Evolutionary conservation across 2,113 vertebrate genomes (phyloP), one percentile per base, ranked within the genome.

Genomic region (Ascaphus truei): DNA sequence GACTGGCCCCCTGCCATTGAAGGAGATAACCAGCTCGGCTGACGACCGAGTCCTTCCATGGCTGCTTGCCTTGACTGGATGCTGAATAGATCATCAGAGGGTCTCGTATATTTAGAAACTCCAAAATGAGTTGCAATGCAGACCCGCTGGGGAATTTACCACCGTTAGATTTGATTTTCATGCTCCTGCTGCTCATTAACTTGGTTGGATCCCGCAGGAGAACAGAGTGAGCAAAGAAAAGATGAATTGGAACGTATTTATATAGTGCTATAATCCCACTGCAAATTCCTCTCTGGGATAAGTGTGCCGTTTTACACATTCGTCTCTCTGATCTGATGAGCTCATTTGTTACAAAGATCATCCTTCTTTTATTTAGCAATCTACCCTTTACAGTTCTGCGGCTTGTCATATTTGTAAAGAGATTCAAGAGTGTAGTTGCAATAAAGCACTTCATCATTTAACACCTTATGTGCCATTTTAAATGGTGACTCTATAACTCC

Each of bases 91-190:
- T 63, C 29, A 33, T 13, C 34, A 11, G 4, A 25, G 43, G 34
- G 43, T 12, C 23, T 33, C 12, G 6, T 51, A 50, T 33, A 25
- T 36, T 26, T 50, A 51, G 61, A 62, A 50, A 23, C 43, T 47
- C 60, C 27, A 34, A 34, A 48, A 33, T 34, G 39, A 34, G 33
- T 63, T 50, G 61, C 29, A 26, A 51, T 63, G 29, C 45, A 63
- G 61, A 51, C 61, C 26, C 58, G 23, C 25, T 5, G 26, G 37
- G 58, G 37, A 61, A 45, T 30, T 29, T 15, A 30, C 3, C 3
- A 20, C n/a, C 31, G 25, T 13, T 37, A 34, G 56, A 39, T 36
- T 3, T 41, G 20, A 39, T 23, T 39, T 37, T 43, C 58, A 36
- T 16, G 39, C 37, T 45, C 3, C 31, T 3, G 22, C 41, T 41